These are phyloP conservation scores for Saturnia japonica DNA, from an alignment of 2,888 invertebrate species.

Conservation along the genomic window DNA sequence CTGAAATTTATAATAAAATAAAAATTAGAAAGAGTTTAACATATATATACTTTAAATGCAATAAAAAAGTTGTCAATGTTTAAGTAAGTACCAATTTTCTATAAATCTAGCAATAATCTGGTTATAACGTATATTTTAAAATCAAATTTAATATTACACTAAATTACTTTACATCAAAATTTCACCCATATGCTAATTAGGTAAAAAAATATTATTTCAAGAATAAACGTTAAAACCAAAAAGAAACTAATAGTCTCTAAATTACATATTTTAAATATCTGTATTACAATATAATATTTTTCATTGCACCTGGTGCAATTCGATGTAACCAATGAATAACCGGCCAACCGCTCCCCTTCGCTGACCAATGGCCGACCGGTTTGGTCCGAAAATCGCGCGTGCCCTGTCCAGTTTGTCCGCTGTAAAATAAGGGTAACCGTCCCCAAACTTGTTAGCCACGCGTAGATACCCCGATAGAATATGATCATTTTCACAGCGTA, in stretches of 20 bases:
- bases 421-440: constrained; percentile 32
- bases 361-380: constrained; percentile 78
- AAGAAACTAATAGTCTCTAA: constrained; percentile 6
- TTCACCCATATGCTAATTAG: neutral
- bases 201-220: neutral
- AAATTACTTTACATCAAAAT: neutral
- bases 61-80: too few species aligned
- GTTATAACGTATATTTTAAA: neutral
- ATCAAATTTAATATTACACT: neutral
- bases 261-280: constrained; percentile 22
- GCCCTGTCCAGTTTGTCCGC: constrained; percentile 52
- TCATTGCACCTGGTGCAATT: constrained; percentile 63
- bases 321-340: constrained; percentile 50
- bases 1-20: too few species aligned
- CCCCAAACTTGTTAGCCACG: constrained; percentile 38
- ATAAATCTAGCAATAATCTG: too few species aligned
- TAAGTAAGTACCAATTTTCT: too few species aligned
- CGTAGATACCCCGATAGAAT: constrained; percentile 40
- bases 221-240: neutral
- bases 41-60: too few species aligned
- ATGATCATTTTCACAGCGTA: constrained; percentile 52
- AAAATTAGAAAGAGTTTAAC: too few species aligned
- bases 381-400: constrained; percentile 44
- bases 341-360: constrained; percentile 35
- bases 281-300: constrained; percentile 20